These are phyloP conservation scores for Oscheius sp. DNA, from an alignment of 2,888 invertebrate genomes.

Conservation along the genomic window DNA sequence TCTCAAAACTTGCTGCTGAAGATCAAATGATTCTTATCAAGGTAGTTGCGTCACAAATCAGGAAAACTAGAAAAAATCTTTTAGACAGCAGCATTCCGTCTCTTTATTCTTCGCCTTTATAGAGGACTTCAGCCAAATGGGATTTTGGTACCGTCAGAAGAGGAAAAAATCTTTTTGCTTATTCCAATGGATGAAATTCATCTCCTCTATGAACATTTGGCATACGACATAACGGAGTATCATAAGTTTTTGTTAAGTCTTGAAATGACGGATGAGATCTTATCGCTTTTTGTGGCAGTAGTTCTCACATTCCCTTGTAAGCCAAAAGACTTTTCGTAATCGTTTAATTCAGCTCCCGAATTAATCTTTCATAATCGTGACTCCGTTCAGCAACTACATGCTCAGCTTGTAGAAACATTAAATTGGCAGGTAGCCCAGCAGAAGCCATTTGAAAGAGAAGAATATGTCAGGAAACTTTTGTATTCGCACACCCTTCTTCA, in stretches of 20 bases:
- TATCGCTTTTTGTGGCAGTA: constrained; percentile 30
- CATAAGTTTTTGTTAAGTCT: constrained; percentile 1
- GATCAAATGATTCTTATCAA: constrained; percentile 40
- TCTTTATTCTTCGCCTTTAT: constrained; percentile 34
- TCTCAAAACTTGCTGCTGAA: constrained; percentile 6
- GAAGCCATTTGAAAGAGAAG: constrained; percentile 2
- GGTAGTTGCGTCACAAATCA: not conserved
- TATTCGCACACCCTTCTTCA: not conserved
- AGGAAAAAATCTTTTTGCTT: not conserved
- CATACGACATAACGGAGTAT: not conserved
- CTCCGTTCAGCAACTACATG: not conserved
- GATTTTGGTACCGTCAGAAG: constrained; percentile 19
- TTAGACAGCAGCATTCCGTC: constrained; percentile 27
- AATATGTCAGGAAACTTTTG: constrained; percentile 24
- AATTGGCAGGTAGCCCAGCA: not conserved
- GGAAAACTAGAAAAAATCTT: not conserved
- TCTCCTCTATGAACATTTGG: not conserved
- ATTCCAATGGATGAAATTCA: constrained; percentile 15
- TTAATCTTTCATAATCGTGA: not conserved
- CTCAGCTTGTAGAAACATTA: not conserved
- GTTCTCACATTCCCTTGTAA: constrained; percentile 34
- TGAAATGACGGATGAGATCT: constrained; percentile 31
- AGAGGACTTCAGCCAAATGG: constrained; percentile 35
- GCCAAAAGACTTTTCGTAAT: not conserved
- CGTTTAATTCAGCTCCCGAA: not conserved